Evolutionary conservation across 1,140 invertebrate species (phyloP), one percentile per base, ranked within the genome.

Genomic region (Papilio aristodemus): DNA sequence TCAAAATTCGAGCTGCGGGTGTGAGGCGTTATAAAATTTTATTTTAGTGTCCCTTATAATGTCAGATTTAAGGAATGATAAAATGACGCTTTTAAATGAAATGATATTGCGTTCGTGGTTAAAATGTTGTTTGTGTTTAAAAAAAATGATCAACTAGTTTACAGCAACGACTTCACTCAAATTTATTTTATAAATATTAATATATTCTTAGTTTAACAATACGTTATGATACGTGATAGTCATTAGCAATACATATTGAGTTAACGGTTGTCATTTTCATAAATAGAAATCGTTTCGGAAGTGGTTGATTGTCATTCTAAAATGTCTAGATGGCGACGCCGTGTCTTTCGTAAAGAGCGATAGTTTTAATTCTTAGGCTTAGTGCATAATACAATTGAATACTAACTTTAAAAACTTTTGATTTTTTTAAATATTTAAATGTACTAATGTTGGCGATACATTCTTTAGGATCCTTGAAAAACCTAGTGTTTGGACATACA

Each of bases 231-330:
- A 2, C 14, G 14, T 7, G 5, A 5, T n/a, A 19, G 41, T 8
- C 1, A 43, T 43, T 43, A 43, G 4, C 6, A 17, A 17, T 14
- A 58, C 25, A 58, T 25, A 58, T 8, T 37, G 8, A 19, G 9
- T 62, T 62, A 62, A 62, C 59, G 32, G 59, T 62, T 39, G 14
- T 38, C n/a, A 19, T 60, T 37, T 37, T 62, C 36, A 38, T 62
- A 62, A 38, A 62, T 39, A 62, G 59, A 36, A 62, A 38, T 38
- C 59, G 36, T 38, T 62, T 62, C 59, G 59, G 59, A 62, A 62
- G 59, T 62, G 59, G 27, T 36, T 62, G 36, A 62, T 62, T 62
- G 59, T 9, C 36, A 62, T 62, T 38, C 59, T 19, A 38, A 32
- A 19, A 32, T 38, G 27, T 19, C 17, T 37, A 17, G 17, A 38